Evolutionary conservation across 2,888 invertebrate genomes (phyloP), one percentile per base, ranked within the genome.

Genomic region (Dynastes grantii): DNA sequence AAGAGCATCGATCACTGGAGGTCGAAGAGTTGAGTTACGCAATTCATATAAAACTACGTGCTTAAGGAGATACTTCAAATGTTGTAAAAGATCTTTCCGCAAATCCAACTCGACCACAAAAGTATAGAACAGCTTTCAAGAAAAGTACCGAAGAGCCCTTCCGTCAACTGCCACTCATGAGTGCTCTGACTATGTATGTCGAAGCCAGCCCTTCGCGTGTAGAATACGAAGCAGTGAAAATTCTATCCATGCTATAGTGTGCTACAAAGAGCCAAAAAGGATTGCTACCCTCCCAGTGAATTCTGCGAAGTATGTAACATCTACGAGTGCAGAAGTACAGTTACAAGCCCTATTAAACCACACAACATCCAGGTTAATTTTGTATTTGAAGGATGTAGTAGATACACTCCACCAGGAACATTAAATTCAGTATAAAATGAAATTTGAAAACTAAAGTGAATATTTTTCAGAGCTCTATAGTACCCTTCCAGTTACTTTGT

Each of bases 201-300:
- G 32, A 32, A 32, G 32, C 4, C 2, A 4, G 2, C 4, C 4
- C 32, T 4, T 32, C 32, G 32, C 0, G 32, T 32, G 2, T 4
- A 4, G 2, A 32, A 32, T 32, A 32, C 32, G 32, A 22, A 22
- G 22, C 22, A 22, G 22, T 22, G 22, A 22, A 22, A 0, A 22
- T 22, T 22, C 1, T 80, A 71, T 70, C 82, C 80, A 11, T 80
- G 83, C 65, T 83, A 83, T 65, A 71, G 68, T 32, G 22, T 80
- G 49, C 27, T 84, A 29, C 71, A 79, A 55, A 78, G 79, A 75
- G 79, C 65, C 65, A 83, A 84, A 78, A 78, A 76, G 70, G 73
- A 81, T 53, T 82, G 82, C 76, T 82, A 83, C 71, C 82, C 81
- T 53, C 49, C 32, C 65, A 49, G 79, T 76, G 61, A 76, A 4